Conservation (phyloP, 2,888 invertebrate genomes). For the Masnerella sp. region DNA sequence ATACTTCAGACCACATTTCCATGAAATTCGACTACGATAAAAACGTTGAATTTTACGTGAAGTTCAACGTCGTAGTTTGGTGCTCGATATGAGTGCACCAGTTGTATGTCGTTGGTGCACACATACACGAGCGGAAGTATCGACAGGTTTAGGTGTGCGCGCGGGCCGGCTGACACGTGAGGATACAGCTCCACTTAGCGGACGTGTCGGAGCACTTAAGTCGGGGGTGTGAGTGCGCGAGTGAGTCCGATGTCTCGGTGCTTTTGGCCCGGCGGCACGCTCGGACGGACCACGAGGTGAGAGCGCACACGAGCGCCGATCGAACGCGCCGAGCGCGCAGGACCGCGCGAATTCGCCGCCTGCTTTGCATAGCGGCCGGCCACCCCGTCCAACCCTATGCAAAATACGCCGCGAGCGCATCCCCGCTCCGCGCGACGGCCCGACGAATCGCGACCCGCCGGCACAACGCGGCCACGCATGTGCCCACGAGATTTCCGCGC, state of each 20-base stretch:
- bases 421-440: constrained; percentile 54
- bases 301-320: background rate
- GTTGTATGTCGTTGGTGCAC: constrained; percentile 22
- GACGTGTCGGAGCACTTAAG: constrained; percentile 28
- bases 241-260: constrained; percentile 33
- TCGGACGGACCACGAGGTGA: constrained; percentile 68
- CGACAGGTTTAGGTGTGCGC: background rate
- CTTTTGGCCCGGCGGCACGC: constrained; percentile 4
- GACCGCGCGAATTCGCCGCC: constrained; percentile 74
- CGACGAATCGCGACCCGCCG: constrained; percentile 51
- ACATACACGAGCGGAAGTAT: background rate
- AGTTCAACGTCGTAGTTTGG: too few relatives aligned
- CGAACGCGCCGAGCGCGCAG: constrained; percentile 71
- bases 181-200: constrained; percentile 51
- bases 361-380: constrained; percentile 75
- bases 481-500: too few relatives aligned
- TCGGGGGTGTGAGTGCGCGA: constrained; percentile 38
- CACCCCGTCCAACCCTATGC: constrained; percentile 62
- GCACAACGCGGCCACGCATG: constrained; percentile 17
- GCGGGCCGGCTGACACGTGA: constrained; percentile 56
- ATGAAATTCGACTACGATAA: too few relatives aligned
- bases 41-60: too few relatives aligned
- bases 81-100: constrained; percentile 22
- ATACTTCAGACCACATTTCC: too few relatives aligned
- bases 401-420: constrained; percentile 47